Conservation (phyloP, 1,140 invertebrate genomes). For the Drosophila guanche region DNA sequence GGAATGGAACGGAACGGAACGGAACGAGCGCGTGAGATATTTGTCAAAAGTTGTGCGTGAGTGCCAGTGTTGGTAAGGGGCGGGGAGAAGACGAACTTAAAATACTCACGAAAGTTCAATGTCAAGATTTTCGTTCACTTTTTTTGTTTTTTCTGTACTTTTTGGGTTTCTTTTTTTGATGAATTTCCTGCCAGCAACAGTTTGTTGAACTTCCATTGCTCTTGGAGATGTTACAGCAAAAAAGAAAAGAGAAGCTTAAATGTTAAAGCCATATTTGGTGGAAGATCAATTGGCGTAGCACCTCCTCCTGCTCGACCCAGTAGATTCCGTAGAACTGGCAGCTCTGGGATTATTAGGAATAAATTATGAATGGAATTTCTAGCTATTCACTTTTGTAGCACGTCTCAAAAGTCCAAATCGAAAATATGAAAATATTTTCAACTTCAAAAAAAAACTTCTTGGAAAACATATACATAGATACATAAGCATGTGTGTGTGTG, state of each 20-base stretch:
- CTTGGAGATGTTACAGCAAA: no score
- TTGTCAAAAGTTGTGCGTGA: slow-evolving; percentile 41
- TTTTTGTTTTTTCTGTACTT: slow-evolving; percentile 1
- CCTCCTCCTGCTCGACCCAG: no score
- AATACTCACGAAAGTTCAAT: slow-evolving; percentile 51
- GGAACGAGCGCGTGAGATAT: slow-evolving; percentile 30
- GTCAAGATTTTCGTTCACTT: slow-evolving; percentile 54
- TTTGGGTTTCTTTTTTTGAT: no score
- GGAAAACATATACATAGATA: slow-evolving; percentile 43
- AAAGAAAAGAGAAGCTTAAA: no score
- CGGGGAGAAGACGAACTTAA: not conserved
- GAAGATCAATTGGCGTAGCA: no score
- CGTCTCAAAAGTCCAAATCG: slow-evolving; percentile 31
- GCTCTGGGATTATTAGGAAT: no score
- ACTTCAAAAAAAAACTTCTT: slow-evolving; percentile 61
- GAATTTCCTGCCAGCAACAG: no score
- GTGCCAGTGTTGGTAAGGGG: not conserved
- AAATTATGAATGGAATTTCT: no score
- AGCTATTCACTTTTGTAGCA: not conserved
- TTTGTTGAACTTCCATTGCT: no score
- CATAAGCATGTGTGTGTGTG: not conserved
- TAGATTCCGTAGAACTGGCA: no score
- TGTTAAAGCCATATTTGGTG: no score
- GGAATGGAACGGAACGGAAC: no score
- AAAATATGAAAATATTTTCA: slow-evolving; percentile 50